A percentile compares a stretch with the other conserved stretches of the same genome.
Conservation (phyloP, 1,140 invertebrate species). For the Phthorimaea operculella region DNA sequence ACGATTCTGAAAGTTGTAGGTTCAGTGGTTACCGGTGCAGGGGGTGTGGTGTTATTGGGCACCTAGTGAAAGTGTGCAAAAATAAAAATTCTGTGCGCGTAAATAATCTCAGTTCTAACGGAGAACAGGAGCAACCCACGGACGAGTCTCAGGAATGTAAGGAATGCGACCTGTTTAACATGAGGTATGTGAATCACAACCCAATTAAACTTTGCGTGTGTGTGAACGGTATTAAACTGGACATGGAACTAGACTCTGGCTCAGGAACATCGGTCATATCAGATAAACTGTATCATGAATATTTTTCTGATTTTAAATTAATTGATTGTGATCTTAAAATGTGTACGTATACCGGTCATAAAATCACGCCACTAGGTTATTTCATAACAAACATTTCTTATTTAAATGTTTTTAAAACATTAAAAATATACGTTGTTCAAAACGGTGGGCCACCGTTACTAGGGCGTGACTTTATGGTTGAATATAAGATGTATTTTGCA, state of each 20-base stretch:
- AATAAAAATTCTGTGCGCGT: neutral
- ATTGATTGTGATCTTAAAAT: neutral
- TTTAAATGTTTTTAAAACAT: neutral
- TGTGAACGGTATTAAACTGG: neutral
- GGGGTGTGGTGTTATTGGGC: neutral
- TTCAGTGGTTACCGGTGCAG: neutral
- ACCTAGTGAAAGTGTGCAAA: neutral
- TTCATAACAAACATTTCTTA: neutral
- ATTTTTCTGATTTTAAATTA: neutral
- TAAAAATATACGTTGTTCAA: conserved; percentile 2
- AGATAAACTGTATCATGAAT: neutral
- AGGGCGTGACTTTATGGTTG: conserved; percentile 3
- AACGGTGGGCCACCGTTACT: conserved; percentile 1
- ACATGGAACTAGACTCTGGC: conserved; percentile 6
- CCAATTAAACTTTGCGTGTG: neutral
- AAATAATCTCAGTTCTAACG: neutral
- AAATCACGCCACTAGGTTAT: neutral
- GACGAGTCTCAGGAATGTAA: neutral
- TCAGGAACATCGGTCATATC: conserved; percentile 4
- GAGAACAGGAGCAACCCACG: neutral
- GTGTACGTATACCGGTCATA: conserved; percentile 4
- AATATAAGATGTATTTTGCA: neutral
- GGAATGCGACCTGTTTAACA: conserved; percentile 1
- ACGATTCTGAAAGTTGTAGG: neutral
- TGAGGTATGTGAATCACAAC: neutral